Percentiles rank a stretch among this genome's conserved stretches.
Evolutionary conservation across 30 jellyfish, hydroid and myxozoan species (phyloP).

Genomic region (Sanderia malayensis): DNA sequence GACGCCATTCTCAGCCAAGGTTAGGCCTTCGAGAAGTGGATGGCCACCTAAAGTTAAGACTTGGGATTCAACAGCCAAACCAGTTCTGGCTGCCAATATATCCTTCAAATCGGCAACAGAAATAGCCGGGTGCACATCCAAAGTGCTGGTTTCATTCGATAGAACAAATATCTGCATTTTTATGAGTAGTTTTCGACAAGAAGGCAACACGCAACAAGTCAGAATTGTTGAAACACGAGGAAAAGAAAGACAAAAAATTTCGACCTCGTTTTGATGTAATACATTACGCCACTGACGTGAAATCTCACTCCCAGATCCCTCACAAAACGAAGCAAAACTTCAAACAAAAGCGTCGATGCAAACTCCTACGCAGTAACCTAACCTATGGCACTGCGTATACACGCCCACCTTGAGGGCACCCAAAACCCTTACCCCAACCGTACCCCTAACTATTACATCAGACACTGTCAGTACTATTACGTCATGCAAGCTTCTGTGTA

Average conservation of each 20-base stretch:
- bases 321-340: too few species aligned
- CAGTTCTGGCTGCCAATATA: conserved; percentile 66
- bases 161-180: conserved; percentile 95
- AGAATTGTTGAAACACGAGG: neutral
- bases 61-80: conserved; percentile 81
- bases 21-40: conserved; percentile 71
- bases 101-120: conserved; percentile 83
- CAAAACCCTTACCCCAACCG: too few species aligned
- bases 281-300: neutral
- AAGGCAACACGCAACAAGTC: neutral
- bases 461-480: too few species aligned
- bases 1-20: conserved; percentile 77
- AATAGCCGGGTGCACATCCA: conserved; percentile 75
- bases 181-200: neutral
- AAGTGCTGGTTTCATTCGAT: conserved; percentile 47
- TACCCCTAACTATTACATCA: too few species aligned
- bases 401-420: too few species aligned
- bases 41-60: conserved; percentile 83
- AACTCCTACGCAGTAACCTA: too few species aligned
- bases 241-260: neutral
- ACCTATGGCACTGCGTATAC: too few species aligned
- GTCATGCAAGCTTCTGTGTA: too few species aligned
- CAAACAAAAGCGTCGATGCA: too few species aligned
- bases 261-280: conserved; percentile 1
- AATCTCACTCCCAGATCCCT: conserved; percentile 1